Base-by-base conservation (phyloP, 2,797 vertebrate species). In the Poeciliopsis infans region DNA sequence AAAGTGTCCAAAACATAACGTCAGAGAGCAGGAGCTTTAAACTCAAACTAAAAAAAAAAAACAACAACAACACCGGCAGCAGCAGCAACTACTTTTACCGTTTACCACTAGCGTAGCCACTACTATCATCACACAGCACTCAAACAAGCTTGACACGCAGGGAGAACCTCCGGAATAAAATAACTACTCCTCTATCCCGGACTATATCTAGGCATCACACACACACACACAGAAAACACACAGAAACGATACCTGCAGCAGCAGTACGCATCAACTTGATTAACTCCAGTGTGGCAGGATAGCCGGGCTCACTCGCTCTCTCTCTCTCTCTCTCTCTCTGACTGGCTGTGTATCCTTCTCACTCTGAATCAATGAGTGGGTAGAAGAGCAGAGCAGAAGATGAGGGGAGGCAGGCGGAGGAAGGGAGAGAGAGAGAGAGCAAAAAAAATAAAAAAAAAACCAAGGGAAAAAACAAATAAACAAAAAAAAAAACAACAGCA, bases 251-350 rank as follows among this genome's bases (percentile, higher is more conserved):
- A 99, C 98, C 98, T 99, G 98, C 97, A 97, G 97, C 64, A 41
- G 64, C 97, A 96, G 97, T 95, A 97, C 96, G 97, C 98, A 98
- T 99, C 98, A 98, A 99, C 97, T 97, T 97, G 98, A 98, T 98
- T 97, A 98, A 97, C 97, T 98, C 97, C 97, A 97, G 96, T 95
- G 96, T 97, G 96, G 96, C 95, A 96, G 96, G 92, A 92, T 91
- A 96, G 96, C 96, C 86, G 86, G 87, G 84, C 2, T 51, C 7
- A 2, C 47, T 49, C 16, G 18, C 46, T 47, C 45, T 46, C 47
- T 47, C 46, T 51, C 89, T 95, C 46, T 47, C 46, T 47, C 47
- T 49, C 47, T 53, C 89, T 95, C 91, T 95, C 91, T 92, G 88
- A 96, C 94, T 95, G 96, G 96, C 95, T 97, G 96, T 95, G 96